Evolutionary conservation across 2,797 vertebrate genomes (phyloP), one percentile per base, ranked within the genome.

Genomic region (Podargus strigoides): DNA sequence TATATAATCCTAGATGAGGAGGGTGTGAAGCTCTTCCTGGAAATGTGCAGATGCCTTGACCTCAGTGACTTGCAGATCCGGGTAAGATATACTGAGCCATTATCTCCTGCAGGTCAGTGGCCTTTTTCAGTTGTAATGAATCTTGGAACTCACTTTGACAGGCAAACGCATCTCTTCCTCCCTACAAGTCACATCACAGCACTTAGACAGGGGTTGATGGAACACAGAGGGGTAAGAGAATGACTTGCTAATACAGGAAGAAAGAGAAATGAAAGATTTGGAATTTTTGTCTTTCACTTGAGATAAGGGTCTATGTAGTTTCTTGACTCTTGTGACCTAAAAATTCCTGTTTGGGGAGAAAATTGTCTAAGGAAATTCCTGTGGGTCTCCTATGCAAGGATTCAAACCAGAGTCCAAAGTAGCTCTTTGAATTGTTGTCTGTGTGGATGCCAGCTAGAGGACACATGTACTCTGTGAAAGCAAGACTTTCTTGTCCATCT

Each of bases 21-120:
- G 1, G 98, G 98, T 2, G 97, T 98, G 74, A 98, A 98, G 5
- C 97, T 98, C 74, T 99, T 99, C 95, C 97, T 99, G 94, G 99
- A 99, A 88, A 99, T 99, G 98, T 99, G 99, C 97, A 98, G 79
- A 87, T 97, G 98, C 91, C 97, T 99, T 90, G 95, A 98, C 72
- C 97, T 99, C 14, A 96, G 94, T 27, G 95, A 98, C 21, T 96
- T 97, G 92, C 98, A 98, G 72, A 98, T 99, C 6, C 97, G 97
- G 98, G 99, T 99, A 97, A 98, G 97, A 69, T 84, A 77, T 55
- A 6, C 58, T 26, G 41, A 87, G 41, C 34, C 15, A 11, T 73
- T 86, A 8, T 46, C 41, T 91, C 76, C 47, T 72, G 58, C 47
- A 82, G n/a, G 37, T 75, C 80, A 42, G 2, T 42, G 66, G 34